Evolutionary conservation across 2,888 invertebrate genomes (phyloP).

Genomic region (Diachrysia chrysitis): DNA sequence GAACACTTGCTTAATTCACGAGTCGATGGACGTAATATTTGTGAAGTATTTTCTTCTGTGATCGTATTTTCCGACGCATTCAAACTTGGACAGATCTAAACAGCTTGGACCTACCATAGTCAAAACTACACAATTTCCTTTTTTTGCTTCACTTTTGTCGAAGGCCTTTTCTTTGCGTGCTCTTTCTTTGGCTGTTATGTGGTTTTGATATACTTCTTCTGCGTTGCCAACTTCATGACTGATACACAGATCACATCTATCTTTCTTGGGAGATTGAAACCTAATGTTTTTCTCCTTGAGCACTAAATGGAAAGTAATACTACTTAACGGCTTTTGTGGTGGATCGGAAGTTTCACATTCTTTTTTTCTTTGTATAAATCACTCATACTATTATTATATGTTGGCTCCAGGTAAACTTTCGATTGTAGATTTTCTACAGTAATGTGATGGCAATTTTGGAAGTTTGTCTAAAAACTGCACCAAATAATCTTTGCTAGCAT

Average conservation of each 20-base stretch:
- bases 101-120: no score
- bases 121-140: no score
- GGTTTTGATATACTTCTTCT: not conserved
- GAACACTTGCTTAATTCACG: constrained; percentile 22
- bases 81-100: no score
- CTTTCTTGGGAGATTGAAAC: constrained; percentile 1
- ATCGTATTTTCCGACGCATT: constrained; percentile 17
- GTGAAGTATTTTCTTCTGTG: constrained; percentile 14
- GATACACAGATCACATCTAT: constrained; percentile 2
- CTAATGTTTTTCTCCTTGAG: not conserved
- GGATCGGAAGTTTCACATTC: not conserved
- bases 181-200: no score
- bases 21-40: constrained; percentile 18
- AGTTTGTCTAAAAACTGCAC: not conserved
- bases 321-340: not conserved
- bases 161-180: no score
- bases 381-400: not conserved
- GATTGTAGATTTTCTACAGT: constrained; percentile 2
- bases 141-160: no score
- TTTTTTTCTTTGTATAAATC: not conserved
- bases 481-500: no score
- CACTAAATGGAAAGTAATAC: not conserved
- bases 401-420: not conserved
- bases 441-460: not conserved
- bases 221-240: constrained; percentile 1